Evolutionary conservation across 2,797 vertebrate species (phyloP).

Genomic region (Hippopotamyrus pictus): DNA sequence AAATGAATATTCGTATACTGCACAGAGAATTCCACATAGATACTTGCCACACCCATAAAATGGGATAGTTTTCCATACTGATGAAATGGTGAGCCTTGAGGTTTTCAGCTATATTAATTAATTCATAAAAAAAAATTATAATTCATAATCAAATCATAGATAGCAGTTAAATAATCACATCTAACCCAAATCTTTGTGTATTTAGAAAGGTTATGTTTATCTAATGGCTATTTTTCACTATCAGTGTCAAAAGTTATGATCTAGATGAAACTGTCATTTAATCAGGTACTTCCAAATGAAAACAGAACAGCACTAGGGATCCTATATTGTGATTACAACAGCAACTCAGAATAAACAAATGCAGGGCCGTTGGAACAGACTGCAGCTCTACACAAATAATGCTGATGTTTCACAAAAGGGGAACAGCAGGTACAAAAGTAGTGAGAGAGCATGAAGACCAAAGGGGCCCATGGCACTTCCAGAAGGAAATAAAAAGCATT

Average conservation of each 20-base stretch:
- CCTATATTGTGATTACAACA: not conserved
- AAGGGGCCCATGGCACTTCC: not conserved
- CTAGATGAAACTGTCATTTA: not conserved
- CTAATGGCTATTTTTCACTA: not conserved
- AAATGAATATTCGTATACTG: not conserved
- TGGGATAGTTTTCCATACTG: not conserved
- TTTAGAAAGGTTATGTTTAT: not conserved
- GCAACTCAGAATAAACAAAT: not conserved
- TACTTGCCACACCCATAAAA: not conserved
- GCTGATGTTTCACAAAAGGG: not conserved
- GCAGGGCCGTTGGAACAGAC: not conserved
- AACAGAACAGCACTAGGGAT: not conserved
- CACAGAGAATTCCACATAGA: not conserved
- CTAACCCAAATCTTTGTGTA: not conserved
- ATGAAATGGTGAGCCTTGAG: not conserved
- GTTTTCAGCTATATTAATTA: not conserved
- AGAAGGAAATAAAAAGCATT: not conserved
- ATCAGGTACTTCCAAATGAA: not conserved
- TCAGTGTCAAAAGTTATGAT: not conserved
- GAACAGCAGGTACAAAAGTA: not conserved
- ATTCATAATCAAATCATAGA: not conserved
- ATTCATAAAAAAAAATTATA: not conserved
- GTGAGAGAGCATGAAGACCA: not conserved
- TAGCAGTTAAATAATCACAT: not conserved
- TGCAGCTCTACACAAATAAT: not conserved